Evolutionary conservation across 1,140 invertebrate species (phyloP).

Genomic region (Heliconius hewitsoni): DNA sequence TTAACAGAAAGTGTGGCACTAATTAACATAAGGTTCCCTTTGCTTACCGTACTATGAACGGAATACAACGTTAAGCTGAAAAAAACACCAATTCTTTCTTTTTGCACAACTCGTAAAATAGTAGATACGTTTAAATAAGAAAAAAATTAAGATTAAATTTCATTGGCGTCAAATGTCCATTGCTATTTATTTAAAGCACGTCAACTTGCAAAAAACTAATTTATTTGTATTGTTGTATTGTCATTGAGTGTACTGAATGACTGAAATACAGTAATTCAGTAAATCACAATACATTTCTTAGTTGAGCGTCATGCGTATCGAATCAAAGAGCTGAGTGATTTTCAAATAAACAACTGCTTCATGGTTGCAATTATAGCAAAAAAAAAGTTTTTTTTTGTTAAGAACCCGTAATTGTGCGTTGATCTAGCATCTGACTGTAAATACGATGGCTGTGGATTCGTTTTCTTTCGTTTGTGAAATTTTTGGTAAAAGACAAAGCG

Average conservation of each 20-base stretch:
- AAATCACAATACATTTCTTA: background rate
- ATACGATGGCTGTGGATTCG: background rate
- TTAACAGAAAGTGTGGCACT: too few relatives aligned
- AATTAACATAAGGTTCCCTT: background rate
- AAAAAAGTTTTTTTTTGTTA: too few relatives aligned
- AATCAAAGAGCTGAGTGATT: background rate
- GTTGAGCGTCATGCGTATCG: background rate
- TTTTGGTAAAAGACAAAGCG: too few relatives aligned
- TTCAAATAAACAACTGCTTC: background rate
- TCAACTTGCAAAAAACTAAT: constrained; percentile 1
- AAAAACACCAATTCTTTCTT: background rate
- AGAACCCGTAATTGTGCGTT: too few relatives aligned
- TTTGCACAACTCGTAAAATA: background rate
- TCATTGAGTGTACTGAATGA: background rate
- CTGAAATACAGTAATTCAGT: background rate
- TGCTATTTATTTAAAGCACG: background rate
- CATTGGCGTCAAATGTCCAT: background rate
- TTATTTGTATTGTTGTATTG: background rate
- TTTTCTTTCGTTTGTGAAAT: background rate
- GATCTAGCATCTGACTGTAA: background rate
- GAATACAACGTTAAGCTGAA: background rate
- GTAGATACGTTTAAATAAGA: background rate
- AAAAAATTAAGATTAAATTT: background rate
- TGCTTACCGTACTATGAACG: background rate
- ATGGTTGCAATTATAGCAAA: background rate